Conservation (phyloP, 2,888 invertebrate genomes). For the Cephus nigrinus region DNA sequence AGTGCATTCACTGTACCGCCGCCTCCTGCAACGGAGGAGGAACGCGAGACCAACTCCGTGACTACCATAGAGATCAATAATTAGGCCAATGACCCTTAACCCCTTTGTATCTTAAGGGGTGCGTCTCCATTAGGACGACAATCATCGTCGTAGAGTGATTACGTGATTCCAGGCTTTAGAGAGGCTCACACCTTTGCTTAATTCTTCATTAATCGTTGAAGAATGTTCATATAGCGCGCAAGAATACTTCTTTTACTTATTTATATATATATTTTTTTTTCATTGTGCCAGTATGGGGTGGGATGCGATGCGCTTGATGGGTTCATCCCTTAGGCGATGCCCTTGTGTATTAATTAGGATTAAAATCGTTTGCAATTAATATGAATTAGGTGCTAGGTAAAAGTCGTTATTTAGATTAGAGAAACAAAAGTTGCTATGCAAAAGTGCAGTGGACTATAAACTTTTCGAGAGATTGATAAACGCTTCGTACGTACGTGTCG, state of each 20-base stretch:
- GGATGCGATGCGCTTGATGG: neutral
- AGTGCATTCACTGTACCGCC: constrained; percentile 44
- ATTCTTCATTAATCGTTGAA: neutral
- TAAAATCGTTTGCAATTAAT: neutral
- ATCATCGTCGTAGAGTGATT: neutral
- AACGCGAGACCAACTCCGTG: constrained; percentile 36
- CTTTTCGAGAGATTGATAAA: neutral
- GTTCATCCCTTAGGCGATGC: neutral
- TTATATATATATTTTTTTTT: neutral
- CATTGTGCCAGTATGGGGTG: neutral
- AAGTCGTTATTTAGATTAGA: neutral
- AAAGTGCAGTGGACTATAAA: neutral
- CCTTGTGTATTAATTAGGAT: neutral
- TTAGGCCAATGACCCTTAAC: constrained; percentile 17
- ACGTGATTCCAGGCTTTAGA: neutral
- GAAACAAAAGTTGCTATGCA: neutral
- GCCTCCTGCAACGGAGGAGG: constrained; percentile 28
- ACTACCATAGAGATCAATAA: constrained; percentile 44
- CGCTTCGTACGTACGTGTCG: neutral
- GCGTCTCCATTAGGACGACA: neutral
- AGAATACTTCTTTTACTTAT: neutral
- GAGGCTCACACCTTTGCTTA: neutral
- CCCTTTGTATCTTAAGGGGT: neutral
- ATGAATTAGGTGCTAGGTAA: neutral
- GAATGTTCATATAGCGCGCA: neutral